A percentile compares a stretch with the other conserved stretches of the same genome.
Evolutionary conservation across 2,113 vertebrate genomes (phyloP).

Genomic region (Triplophysa tibetana): DNA sequence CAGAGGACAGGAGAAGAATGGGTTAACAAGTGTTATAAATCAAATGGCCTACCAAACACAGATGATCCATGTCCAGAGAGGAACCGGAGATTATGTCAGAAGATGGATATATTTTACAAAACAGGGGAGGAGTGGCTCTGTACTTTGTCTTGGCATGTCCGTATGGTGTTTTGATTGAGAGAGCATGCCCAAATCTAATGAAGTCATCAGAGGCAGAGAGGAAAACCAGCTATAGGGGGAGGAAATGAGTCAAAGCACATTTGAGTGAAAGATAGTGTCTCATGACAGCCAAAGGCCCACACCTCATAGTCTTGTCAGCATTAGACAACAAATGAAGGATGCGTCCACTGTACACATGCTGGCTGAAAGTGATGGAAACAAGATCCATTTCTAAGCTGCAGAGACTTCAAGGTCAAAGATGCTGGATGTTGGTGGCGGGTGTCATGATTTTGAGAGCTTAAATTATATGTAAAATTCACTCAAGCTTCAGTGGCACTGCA

Average conservation of each 20-base stretch:
- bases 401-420: constrained; percentile 45
- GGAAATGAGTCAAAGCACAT: constrained; percentile 54
- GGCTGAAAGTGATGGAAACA: constrained; percentile 44
- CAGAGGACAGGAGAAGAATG: constrained; percentile 39
- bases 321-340: constrained; percentile 57
- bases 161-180: constrained; percentile 46
- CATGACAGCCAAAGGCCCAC: constrained; percentile 52
- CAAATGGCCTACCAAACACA: constrained; percentile 19
- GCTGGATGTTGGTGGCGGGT: background rate
- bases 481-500: background rate
- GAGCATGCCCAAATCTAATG: constrained; percentile 48
- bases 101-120: constrained; percentile 33
- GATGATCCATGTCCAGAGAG: constrained; percentile 23
- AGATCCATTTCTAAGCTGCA: constrained; percentile 36
- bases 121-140: constrained; percentile 26
- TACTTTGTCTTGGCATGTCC: constrained; percentile 27
- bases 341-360: constrained; percentile 25
- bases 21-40: constrained; percentile 49
- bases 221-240: constrained; percentile 41
- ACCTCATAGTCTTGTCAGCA: constrained; percentile 54
- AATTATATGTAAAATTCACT: background rate
- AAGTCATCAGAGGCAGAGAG: constrained; percentile 49
- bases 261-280: constrained; percentile 54
- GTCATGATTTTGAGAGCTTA: background rate
- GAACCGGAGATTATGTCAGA: constrained; percentile 29